Percentiles rank a stretch among this genome's conserved stretches.
Evolutionary conservation across 2,797 vertebrate species (phyloP).

Genomic region (Sciaenops ocellatus): DNA sequence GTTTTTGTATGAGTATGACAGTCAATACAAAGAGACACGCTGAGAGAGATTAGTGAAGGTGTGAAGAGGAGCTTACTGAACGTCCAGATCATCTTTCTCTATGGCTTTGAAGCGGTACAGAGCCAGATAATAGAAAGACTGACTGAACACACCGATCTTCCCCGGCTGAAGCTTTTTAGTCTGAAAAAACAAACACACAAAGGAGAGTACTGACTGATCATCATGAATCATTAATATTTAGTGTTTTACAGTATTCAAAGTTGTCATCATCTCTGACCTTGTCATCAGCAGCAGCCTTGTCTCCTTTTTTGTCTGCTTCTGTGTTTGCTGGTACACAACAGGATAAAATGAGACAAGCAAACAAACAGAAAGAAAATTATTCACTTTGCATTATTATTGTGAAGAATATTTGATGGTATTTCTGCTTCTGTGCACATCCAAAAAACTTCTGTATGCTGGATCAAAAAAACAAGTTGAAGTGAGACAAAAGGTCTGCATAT

Average conservation of each 20-base stretch:
- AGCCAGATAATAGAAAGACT: constrained; percentile 94
- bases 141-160: constrained; percentile 86
- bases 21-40: not conserved
- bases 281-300: constrained; percentile 90
- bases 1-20: not conserved
- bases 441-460: not conserved
- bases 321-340: constrained; percentile 77
- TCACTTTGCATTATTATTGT: not conserved
- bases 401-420: not conserved
- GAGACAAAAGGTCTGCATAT: not conserved
- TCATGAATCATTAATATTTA: not conserved
- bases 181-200: constrained; percentile 72
- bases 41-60: not conserved
- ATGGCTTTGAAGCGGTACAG: constrained; percentile 95
- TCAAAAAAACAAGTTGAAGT: not conserved
- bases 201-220: not conserved
- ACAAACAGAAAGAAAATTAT: not conserved
- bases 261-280: constrained; percentile 82
- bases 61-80: constrained; percentile 86
- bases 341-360: not conserved
- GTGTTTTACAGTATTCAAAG: not conserved
- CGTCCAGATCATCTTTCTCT: constrained; percentile 95
- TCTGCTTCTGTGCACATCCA: not conserved
- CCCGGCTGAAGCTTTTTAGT: constrained; percentile 89
- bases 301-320: constrained; percentile 89